Percentiles rank a stretch among this genome's conserved stretches.
phyloP scores from a whole-genome alignment of 2,888 invertebrate species.

The Agonopterix subpropinquella region DNA sequence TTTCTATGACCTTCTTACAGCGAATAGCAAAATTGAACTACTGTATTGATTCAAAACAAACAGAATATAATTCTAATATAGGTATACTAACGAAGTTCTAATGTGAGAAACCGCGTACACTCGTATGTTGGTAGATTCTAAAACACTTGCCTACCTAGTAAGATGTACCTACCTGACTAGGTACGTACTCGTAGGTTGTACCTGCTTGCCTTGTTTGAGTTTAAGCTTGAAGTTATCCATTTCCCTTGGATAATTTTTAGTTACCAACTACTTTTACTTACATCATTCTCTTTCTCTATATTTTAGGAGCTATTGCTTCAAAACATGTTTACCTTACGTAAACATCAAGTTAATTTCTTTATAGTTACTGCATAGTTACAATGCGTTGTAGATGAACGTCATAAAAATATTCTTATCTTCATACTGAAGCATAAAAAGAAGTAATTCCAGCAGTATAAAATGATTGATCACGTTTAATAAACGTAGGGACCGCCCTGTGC shows the following conservation, averaged over 20 bases:
- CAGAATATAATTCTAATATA: neutral
- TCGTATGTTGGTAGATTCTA: neutral
- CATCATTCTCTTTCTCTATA: no score
- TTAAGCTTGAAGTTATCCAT: no score
- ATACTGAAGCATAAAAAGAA: constrained; percentile 11
- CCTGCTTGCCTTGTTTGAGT: neutral
- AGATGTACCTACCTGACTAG: neutral
- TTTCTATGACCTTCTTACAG: neutral
- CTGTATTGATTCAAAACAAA: neutral
- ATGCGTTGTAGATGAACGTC: no score
- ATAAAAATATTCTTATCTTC: constrained; percentile 12
- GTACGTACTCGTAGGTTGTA: neutral
- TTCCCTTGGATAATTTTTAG: no score
- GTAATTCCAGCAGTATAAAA: constrained; percentile 16
- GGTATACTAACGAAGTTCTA: neutral
- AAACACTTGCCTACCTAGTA: neutral
- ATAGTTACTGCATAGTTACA: no score
- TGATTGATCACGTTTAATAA: constrained; percentile 43
- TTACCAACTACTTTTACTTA: no score
- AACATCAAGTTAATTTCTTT: no score
- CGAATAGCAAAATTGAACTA: neutral
- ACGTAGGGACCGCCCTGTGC: constrained; percentile 15
- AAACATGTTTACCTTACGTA: no score
- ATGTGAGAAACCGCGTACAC: neutral
- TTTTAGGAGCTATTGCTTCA: no score